Base-by-base conservation (phyloP, 1,140 invertebrate genomes). In the Coenobita brevimanus region DNA sequence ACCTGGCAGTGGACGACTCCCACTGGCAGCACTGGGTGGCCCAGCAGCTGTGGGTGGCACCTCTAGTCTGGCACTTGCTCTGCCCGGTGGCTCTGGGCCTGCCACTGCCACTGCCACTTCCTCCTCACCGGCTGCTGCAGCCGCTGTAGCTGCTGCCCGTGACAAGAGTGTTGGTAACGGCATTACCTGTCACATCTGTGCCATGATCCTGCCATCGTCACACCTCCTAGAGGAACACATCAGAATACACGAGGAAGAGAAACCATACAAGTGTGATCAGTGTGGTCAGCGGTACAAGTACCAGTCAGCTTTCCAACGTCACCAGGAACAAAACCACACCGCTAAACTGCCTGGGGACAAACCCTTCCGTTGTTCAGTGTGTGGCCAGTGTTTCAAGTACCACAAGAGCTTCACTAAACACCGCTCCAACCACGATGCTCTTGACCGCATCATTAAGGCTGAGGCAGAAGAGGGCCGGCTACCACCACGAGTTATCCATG, bases 331-430 rank as follows among this genome's bases (percentile, higher is more conserved):
- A 92, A 97, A 97, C 91, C 97, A 97, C 91, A 94, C 96, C 0
- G 96, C 96, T 1, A 93, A 96, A 0, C 92, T 97, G 10, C 97
- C 97, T 0, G 96, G 96, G 10, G 96, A 97, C 92, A 97, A 97
- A 92, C 94, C 97, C 1, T 97, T 97, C 92, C 97, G 96, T 30
- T 97, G 96, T 92, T 96, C 97, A 91, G 96, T 97, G 0, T 97
- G 96, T 92, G 96, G 96, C 33, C 97, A 97, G 96, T 96, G 97
- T 92, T 97, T 97, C 92, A 94, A 96, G 41, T 97, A 97, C 92
- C 94, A 97, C 30, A 97, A 97, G 92, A 97, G 96, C 0, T 97
- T 97, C 92, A 97, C 97, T 92, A 97, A 97, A 92, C 97, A 97
- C 91, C 94, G 96, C 17, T 93, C 97, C 30, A 97, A 97, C 91